Base-by-base conservation (phyloP, 2,113 vertebrate genomes). In the Phalacrocorax brasilianus region DNA sequence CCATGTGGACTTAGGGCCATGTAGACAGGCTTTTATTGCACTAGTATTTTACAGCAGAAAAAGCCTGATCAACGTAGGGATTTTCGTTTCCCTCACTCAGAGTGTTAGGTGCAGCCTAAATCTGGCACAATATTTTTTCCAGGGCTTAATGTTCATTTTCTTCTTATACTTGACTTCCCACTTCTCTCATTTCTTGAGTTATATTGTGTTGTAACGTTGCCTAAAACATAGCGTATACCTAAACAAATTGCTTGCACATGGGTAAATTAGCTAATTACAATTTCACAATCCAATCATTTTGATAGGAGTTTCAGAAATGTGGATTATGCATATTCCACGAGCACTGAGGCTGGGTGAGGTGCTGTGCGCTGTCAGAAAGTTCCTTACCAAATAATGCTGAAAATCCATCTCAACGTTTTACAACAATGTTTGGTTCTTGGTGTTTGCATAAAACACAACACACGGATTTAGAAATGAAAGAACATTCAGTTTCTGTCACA, bases 401-500 rank as follows among this genome's bases (percentile, higher is more conserved):
- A 89, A 94, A 94, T 78, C 72, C 61, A 0, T 77, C 84, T 82
- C 73, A 79, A 71, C 75, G 35, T 90, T 95, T 86, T 94, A 78
- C 86, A 65, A 35, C 86, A 88, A 33, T 79, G 59, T 92, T 93
- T 86, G 38, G 67, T 90, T 82, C 91, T 84, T 68, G 75, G 67
- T 85, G 55, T 86, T 95, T 88, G 81, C 74, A 68, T 75, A 47
- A 96, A 95, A 76, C 52, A 86, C 85, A 94, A 32, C 55, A 44
- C 61, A 74, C 5, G 0, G 63, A 84, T 91, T 91, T 89, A 93
- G 91, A 78, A 82, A 70, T 49, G 85, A 84, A 87, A 63, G 90
- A 94, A 85, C 92, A 93, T 93, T 96, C 6, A 1, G 97, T 97
- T 96, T 93, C 52, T 91, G 68, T 85, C 73, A 83, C 32, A 56